Conservation (phyloP, 2,113 vertebrate genomes). For the Indicator indicator region DNA sequence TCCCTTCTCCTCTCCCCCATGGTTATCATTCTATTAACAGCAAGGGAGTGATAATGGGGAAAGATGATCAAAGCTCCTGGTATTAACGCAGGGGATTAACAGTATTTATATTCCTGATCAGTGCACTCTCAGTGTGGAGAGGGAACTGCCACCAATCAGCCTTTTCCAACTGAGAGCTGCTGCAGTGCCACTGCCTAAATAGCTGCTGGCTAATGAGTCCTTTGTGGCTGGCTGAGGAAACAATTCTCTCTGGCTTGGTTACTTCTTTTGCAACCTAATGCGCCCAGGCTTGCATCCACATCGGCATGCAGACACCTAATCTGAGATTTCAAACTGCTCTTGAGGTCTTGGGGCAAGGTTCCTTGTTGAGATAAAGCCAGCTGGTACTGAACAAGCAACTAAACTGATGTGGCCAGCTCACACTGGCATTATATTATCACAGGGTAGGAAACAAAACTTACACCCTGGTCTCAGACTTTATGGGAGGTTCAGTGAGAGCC, state of each 20-base stretch:
- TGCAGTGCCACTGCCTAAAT: conserved; percentile 46
- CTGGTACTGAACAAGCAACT: neutral
- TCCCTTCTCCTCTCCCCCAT: conserved; percentile 51
- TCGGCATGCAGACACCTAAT: rapidly evolving
- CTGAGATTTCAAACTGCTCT: neutral
- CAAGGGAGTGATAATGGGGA: conserved; percentile 69
- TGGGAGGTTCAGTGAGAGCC: neutral
- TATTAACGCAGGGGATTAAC: conserved; percentile 68
- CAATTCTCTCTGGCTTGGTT: neutral
- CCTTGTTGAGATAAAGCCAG: neutral
- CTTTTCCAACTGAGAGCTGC: conserved; percentile 29
- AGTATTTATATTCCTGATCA: conserved; percentile 70
- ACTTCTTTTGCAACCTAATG: neutral
- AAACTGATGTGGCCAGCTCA: neutral
- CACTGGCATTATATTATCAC: neutral
- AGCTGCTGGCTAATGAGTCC: conserved; percentile 55
- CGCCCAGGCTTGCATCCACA: neutral
- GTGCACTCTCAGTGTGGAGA: conserved; percentile 41
- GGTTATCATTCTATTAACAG: conserved; percentile 71
- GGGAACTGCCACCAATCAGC: conserved; percentile 47
- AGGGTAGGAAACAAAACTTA: neutral
- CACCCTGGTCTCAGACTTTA: neutral
- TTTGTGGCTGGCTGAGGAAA: neutral
- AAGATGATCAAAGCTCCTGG: conserved; percentile 70
- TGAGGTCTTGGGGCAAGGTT: neutral